These are phyloP conservation scores for Parazoanthus swiftii DNA, from an alignment of 92 coral and sea anemone genomes.

Conservation along the genomic window DNA sequence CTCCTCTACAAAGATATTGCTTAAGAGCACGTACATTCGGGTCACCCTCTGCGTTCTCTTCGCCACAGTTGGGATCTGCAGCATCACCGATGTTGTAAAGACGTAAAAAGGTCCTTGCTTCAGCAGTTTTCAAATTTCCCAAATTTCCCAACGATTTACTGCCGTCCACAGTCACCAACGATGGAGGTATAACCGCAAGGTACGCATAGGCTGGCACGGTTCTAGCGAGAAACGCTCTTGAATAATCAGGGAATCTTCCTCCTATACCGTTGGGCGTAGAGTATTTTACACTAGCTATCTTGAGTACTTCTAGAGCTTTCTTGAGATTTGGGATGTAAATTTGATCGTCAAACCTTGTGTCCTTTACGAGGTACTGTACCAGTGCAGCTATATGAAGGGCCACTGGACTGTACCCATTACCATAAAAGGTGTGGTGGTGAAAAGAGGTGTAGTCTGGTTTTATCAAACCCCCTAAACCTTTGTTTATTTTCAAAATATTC, in stretches of 20 bases:
- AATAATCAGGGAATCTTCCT: constrained; percentile 74
- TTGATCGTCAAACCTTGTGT: constrained; percentile 28
- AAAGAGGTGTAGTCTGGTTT: constrained; percentile 66
- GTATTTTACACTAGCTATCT: constrained; percentile 46
- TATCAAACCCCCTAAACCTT: constrained; percentile 53
- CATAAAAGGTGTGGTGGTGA: constrained; percentile 64
- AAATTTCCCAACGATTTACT: too few species aligned
- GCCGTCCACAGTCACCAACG: too few species aligned
- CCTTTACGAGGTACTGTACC: constrained; percentile 52
- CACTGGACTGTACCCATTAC: constrained; percentile 54
- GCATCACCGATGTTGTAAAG: too few species aligned
- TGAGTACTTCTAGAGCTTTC: constrained; percentile 40
- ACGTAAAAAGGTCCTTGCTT: too few species aligned
- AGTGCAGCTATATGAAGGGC: constrained; percentile 59
- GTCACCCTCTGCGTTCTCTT: background rate
- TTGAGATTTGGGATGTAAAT: constrained; percentile 21
- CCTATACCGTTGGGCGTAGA: constrained; percentile 63
- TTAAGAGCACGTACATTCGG: background rate
- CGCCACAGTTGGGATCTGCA: too few species aligned
- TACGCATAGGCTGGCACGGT: constrained; percentile 66
- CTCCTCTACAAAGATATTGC: constrained; percentile 38
- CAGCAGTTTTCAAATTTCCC: too few species aligned
- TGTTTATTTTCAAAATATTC: constrained; percentile 47
- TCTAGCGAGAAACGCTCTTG: constrained; percentile 22
- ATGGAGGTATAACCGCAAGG: constrained; percentile 47